Evolutionary conservation across 2,113 vertebrate species (phyloP), one percentile per base, ranked within the genome.

Genomic region (Mesitornis unicolor): DNA sequence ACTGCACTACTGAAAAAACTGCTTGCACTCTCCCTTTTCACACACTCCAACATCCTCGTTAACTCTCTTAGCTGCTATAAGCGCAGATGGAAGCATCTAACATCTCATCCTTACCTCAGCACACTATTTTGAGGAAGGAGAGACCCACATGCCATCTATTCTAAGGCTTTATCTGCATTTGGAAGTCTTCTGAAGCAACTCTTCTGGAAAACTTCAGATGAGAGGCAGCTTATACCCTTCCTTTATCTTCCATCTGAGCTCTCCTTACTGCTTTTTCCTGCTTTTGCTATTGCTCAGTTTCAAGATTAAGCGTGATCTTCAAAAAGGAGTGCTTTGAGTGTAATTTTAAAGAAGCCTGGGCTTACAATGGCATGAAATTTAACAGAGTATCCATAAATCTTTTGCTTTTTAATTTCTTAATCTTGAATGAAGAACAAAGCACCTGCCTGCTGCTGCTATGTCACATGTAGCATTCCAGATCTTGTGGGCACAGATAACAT

Each of bases 91-190:
- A 74, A 88, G 43, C 53, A 76, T 42, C 82, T 84, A 87, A 36
- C 68, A 90, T 70, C 68, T 74, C 91, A 67, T 84, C 71, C 79
- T 73, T 86, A 88, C 84, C 95, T 94, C 79, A 78, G 68, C 43
- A 84, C 2, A 2, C 83, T 87, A 45, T 90, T 92, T 63, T 45
- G 60, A 90, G 68, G 71, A 36, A 85, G 45, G 28, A 94, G 12
- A 74, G 85, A 93, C 45, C 56, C 76, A 92, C 56, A 56, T 74
- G 63, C 25, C 68, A 86, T 75, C 64, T 92, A 92, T 74, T 90
- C 85, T 64, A 81, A 90, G 87, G 86, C 33, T 92, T 63, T 84
- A 89, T 60, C 81, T 84, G 35, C 70, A 94, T 75, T 92, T 92
- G 47, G 35, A 92, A 90, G 60, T 16, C 56, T 77, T 89, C 38